These are phyloP conservation scores for Sphaerophoria taeniata DNA, from an alignment of 2,888 invertebrate genomes.

Conservation along the genomic window DNA sequence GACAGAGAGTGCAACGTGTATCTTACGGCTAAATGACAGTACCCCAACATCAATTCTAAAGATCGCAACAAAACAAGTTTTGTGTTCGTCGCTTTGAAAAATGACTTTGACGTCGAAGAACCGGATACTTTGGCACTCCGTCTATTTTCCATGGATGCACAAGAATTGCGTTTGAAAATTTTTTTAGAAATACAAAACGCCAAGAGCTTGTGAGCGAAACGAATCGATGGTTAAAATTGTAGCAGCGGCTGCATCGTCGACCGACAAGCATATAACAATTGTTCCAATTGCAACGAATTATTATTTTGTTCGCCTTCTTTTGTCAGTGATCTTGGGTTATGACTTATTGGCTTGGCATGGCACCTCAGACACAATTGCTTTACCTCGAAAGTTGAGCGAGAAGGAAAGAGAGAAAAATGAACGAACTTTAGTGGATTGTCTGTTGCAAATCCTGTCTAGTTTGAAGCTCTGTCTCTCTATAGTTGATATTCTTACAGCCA, in stretches of 20 bases:
- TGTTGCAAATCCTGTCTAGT: constrained; percentile 50
- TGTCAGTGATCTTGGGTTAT: constrained; percentile 71
- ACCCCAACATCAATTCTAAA: constrained; percentile 48
- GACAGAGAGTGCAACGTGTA: constrained; percentile 36
- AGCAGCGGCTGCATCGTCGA: background rate
- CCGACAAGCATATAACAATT: constrained; percentile 39
- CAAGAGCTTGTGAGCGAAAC: constrained; percentile 17
- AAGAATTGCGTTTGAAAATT: constrained; percentile 60
- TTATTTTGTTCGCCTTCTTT: constrained; percentile 37
- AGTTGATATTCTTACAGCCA: constrained; percentile 41
- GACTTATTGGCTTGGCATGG: constrained; percentile 72
- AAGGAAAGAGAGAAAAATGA: constrained; percentile 14
- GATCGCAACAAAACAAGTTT: constrained; percentile 53
- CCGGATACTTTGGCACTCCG: constrained; percentile 7
- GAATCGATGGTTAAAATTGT: constrained; percentile 43
- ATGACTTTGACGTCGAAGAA: background rate
- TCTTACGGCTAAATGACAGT: constrained; percentile 67
- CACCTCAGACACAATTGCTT: constrained; percentile 71
- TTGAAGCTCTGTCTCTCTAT: constrained; percentile 7
- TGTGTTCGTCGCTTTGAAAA: constrained; percentile 30
- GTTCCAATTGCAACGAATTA: constrained; percentile 68
- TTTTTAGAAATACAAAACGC: constrained; percentile 37
- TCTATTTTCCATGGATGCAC: constrained; percentile 33
- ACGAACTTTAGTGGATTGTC: constrained; percentile 18
- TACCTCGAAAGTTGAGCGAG: constrained; percentile 62